Evolutionary conservation across 2,888 invertebrate species (phyloP), one percentile per base, ranked within the genome.

Genomic region (Pyrrhosoma nymphula): DNA sequence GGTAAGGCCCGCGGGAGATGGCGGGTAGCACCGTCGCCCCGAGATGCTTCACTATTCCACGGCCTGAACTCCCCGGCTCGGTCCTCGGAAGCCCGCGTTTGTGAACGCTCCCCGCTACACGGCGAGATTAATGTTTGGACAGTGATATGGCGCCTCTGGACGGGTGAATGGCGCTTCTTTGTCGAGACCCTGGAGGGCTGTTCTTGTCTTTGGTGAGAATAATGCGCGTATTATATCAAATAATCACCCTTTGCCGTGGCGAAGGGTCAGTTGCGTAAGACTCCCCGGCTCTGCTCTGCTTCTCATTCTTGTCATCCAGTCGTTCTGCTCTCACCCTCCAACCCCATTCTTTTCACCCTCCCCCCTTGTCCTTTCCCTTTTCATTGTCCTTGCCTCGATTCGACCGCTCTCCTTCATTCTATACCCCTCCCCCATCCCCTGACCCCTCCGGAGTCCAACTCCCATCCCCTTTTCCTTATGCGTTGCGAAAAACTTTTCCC

Each of bases 401-500:
- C n/a, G 26, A 63, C 91, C 18, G 63, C 56, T 82, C 91, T 69
- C 63, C 23, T 91, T 30, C 30, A 23, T 16, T 30, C 26, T 30
- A 60, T 60, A 60, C 12, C 18, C 30, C 30, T 63, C 60, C 63
- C 91, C 56, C 39, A n/a, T 56, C 23, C 60, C 56, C 56, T 56
- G 55, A 3, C 69, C 56, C 30, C 26, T 12, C 30, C 26, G 39
- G 60, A 0, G 56, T 91, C 91, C 63, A 47, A 26, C 23, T 30
- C 60, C 63, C 63, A 16, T 60, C 91, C 20, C 35, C 30, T 60
- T 23, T 39, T 63, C 39, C 63, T 30, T 47, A 23, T 47, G 69
- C 47, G 69, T 63, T 39, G 39, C 39, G 93, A 93, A 93, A 93
- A 93, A 93, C 93, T 93, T 93, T 93, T 93, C 93, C 93, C 93